phyloP scores from a whole-genome alignment of 2,888 invertebrate species.

The Adela reaumurella region DNA sequence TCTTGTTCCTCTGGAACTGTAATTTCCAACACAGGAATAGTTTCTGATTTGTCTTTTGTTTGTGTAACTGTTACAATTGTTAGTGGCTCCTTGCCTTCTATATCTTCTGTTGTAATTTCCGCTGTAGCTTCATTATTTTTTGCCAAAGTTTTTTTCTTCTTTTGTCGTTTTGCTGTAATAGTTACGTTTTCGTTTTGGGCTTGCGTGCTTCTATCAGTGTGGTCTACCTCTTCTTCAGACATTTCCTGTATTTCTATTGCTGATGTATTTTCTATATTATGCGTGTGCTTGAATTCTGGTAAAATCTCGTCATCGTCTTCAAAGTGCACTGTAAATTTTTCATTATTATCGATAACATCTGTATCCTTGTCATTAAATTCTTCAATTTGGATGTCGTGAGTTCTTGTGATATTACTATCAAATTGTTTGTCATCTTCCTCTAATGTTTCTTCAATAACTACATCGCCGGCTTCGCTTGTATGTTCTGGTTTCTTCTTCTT shows the following conservation, averaged over 20 bases:
- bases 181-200: too few species aligned
- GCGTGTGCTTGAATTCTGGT: slow-evolving; percentile 25
- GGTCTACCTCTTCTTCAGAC: slow-evolving; percentile 18
- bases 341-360: slow-evolving; percentile 18
- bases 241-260: slow-evolving; percentile 29
- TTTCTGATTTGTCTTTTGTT: too few species aligned
- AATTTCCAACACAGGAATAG: too few species aligned
- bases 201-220: too few species aligned
- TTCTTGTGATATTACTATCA: slow-evolving; percentile 9
- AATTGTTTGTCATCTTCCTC: slow-evolving; percentile 29
- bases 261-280: slow-evolving; percentile 28
- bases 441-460: slow-evolving; percentile 50
- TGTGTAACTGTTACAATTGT: slow-evolving; percentile 7
- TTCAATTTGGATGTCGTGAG: slow-evolving; percentile 34
- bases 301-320: slow-evolving; percentile 5
- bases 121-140: too few species aligned
- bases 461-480: slow-evolving; percentile 31
- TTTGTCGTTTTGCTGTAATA: too few species aligned
- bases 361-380: slow-evolving; percentile 31
- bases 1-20: too few species aligned
- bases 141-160: too few species aligned
- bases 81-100: slow-evolving; percentile 8
- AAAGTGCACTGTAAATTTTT: slow-evolving; percentile 26
- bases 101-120: slow-evolving; percentile 17
- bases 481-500: slow-evolving; percentile 24